Percentiles rank a stretch among this genome's conserved stretches.
phyloP scores from a whole-genome alignment of 2,888 invertebrate species.

The Meliscaeva auricollis region DNA sequence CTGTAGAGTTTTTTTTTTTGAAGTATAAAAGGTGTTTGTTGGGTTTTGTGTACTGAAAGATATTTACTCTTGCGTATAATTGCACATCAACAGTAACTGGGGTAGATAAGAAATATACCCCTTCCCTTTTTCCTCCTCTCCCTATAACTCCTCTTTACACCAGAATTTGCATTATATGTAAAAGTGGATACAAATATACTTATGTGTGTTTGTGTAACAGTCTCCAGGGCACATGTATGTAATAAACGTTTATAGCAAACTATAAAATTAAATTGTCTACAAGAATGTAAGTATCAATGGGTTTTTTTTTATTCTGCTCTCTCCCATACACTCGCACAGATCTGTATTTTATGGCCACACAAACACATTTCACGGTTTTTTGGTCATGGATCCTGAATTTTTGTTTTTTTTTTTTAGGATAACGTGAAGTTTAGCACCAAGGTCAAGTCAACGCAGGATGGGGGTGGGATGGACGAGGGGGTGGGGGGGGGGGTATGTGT shows the following conservation, averaged over 20 bases:
- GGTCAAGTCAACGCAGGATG: slow-evolving; percentile 44
- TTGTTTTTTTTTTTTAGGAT: slow-evolving; percentile 1
- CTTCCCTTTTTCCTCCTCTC: neutral
- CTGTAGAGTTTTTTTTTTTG: neutral
- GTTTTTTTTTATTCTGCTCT: neutral
- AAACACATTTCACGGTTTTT: slow-evolving; percentile 51
- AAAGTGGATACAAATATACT: slow-evolving; percentile 29
- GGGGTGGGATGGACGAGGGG: no score
- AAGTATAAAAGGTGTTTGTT: neutral
- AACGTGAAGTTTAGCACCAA: slow-evolving; percentile 55
- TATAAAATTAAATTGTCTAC: slow-evolving; percentile 75
- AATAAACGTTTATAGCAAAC: slow-evolving; percentile 73
- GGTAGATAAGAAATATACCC: slow-evolving; percentile 21
- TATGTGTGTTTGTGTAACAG: slow-evolving; percentile 10
- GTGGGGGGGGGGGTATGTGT: neutral
- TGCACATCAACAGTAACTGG: slow-evolving; percentile 61
- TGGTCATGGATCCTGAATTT: slow-evolving; percentile 22
- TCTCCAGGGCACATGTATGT: slow-evolving; percentile 53
- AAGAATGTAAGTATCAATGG: slow-evolving; percentile 54
- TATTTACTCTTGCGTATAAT: slow-evolving; percentile 60
- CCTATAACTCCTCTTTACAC: neutral
- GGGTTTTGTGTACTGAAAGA: slow-evolving; percentile 32
- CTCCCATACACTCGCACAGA: neutral
- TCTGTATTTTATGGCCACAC: slow-evolving; percentile 26
- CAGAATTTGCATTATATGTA: slow-evolving; percentile 61